These are phyloP conservation scores for Parotocinclus haroldoi DNA, from an alignment of 2,797 vertebrate genomes.

Conservation along the genomic window DNA sequence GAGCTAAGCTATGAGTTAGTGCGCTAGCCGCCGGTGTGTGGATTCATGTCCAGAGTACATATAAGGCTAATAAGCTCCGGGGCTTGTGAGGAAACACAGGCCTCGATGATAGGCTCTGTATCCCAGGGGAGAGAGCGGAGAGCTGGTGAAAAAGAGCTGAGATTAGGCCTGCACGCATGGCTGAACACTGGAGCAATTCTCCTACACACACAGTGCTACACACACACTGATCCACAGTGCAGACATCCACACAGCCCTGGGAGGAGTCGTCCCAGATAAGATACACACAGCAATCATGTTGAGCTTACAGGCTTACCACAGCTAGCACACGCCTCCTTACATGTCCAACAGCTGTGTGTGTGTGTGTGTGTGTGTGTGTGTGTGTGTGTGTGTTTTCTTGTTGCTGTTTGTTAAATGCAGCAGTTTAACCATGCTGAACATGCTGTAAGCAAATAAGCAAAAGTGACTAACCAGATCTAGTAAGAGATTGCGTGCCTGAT, in stretches of 20 bases:
- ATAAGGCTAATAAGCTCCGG: constrained; percentile 31
- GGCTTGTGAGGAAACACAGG: constrained; percentile 31
- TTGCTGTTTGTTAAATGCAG: constrained; percentile 19
- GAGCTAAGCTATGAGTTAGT: constrained; percentile 17
- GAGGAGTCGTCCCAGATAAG: constrained; percentile 49
- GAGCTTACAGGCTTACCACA: constrained; percentile 46
- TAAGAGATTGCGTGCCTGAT: no score
- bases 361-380: constrained; percentile 14
- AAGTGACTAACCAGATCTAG: background rate
- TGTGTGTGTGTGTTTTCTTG: constrained; percentile 18
- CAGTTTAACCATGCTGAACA: constrained; percentile 6
- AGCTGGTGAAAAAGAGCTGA: constrained; percentile 67
- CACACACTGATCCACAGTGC: constrained; percentile 41
- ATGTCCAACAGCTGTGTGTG: constrained; percentile 43
- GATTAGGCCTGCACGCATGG: constrained; percentile 76
- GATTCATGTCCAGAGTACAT: constrained; percentile 35
- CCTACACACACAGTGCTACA: constrained; percentile 47
- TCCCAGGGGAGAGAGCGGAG: constrained; percentile 40
- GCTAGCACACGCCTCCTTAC: constrained; percentile 43
- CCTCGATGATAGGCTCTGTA: constrained; percentile 36
- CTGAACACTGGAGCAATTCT: constrained; percentile 73
- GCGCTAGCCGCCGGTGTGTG: constrained; percentile 8
- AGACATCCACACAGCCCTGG: constrained; percentile 42
- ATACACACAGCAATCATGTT: constrained; percentile 52
- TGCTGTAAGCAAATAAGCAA: constrained; percentile 19